Evolutionary conservation across 2,113 vertebrate genomes (phyloP), one percentile per base, ranked within the genome.

Genomic region (Ascaphus truei): DNA sequence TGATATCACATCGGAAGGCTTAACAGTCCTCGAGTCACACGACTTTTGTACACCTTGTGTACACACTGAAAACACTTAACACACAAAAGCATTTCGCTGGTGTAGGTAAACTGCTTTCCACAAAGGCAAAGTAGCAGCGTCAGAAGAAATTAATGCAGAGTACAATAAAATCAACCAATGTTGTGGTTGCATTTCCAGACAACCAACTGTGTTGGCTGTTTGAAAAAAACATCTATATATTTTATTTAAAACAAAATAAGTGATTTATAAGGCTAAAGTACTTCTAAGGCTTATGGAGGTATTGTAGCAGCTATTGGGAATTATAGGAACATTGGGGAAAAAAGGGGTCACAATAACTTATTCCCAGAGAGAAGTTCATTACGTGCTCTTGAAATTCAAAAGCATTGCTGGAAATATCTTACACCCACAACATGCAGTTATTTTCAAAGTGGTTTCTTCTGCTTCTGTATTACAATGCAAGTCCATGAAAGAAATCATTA

Each of bases 231-330:
- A 68, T 79, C 64, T 80, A 71, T 33, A 78, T 52, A 80, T 55
- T 77, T 80, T 41, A 62, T 18, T 61, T 55, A 80, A 59, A 83
- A 81, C 72, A 83, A 67, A 65, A 41, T 74, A 57, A 10, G 76
- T 81, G n/a, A n/a, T n/a, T 45, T 31, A 61, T 61, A 81, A 84
- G 77, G 74, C 81, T 72, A 82, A 76, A 80, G 76, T 74, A 22
- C 41, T 61, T 47, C 58, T 87, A 88, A 89, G 85, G 89, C 85
- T 74, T 78, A 81, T 63, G 81, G 74, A 86, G 83, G 83, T 82
- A 86, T 88, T 76, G 85, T 72, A 85, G 84, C 74, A 88, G 77
- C 82, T 77, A 3, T 69, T 73, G 77, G 73, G 74, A n/a, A 77
- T 77, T 79, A 71, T n/a, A n/a, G n/a, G n/a, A n/a, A n/a, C n/a